Evolutionary conservation across 35 echinoderm and acorn worm species (phyloP).

Genomic region (Heliocidaris erythrogramma): DNA sequence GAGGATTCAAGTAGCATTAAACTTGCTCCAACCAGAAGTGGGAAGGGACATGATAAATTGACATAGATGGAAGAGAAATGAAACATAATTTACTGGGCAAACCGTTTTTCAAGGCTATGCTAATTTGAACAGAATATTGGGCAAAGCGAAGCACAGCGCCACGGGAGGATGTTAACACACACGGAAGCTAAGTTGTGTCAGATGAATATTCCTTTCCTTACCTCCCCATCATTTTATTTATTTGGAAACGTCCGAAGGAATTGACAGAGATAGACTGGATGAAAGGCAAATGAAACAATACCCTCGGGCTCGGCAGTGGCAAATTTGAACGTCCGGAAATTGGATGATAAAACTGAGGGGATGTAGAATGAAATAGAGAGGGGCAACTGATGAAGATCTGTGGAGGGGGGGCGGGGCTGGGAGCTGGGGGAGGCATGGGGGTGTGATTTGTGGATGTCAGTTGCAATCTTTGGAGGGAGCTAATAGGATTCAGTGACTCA

Average conservation of each 20-base stretch:
- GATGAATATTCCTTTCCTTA: constrained; percentile 11
- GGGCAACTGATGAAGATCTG: background rate
- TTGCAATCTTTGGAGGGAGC: background rate
- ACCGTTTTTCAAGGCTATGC: constrained; percentile 8
- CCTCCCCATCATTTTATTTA: constrained; percentile 10
- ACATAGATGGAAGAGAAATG: background rate
- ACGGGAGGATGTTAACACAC: background rate
- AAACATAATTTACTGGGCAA: background rate
- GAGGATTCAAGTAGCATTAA: background rate
- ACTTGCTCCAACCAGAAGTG: background rate
- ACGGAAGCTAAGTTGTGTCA: background rate
- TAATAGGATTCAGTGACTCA: background rate
- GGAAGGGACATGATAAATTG: background rate
- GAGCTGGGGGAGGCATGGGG: background rate
- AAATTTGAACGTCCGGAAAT: constrained; percentile 45
- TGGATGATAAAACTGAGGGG: constrained; percentile 33
- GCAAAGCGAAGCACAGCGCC: background rate
- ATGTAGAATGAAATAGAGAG: background rate
- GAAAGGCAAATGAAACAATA: constrained; percentile 37
- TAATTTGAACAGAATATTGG: background rate
- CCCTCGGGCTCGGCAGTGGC: background rate
- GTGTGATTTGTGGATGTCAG: background rate
- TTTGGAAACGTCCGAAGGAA: background rate
- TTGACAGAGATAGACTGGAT: constrained; percentile 16
- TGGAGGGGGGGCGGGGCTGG: background rate